Evolutionary conservation across 1,140 invertebrate species (phyloP).

Genomic region (Drosophila teissieri): DNA sequence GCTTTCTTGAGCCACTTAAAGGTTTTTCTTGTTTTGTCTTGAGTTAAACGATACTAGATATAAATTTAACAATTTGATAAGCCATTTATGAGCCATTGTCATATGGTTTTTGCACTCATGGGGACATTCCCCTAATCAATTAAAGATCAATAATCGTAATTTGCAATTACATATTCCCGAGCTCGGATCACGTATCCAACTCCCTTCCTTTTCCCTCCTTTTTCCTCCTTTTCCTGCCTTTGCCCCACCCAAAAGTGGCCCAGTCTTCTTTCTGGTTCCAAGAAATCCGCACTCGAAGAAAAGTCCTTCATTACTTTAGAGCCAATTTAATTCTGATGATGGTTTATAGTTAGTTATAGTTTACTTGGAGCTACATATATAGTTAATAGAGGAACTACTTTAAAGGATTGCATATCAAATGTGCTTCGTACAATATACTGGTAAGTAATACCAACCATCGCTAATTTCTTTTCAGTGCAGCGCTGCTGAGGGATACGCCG

Average conservation of each 20-base stretch:
- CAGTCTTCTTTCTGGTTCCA: slow-evolving; percentile 6
- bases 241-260: slow-evolving; percentile 35
- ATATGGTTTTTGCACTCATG: neutral
- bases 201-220: neutral
- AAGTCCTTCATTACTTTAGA: neutral
- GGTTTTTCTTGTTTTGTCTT: no score
- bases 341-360: no score
- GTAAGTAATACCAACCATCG: no score
- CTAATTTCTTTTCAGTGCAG: neutral
- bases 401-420: neutral
- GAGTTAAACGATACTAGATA: slow-evolving; percentile 3
- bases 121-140: slow-evolving; percentile 48
- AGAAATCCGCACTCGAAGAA: neutral
- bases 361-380: no score
- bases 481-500: slow-evolving; percentile 7
- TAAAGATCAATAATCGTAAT: slow-evolving; percentile 71
- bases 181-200: slow-evolving; percentile 42
- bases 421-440: no score
- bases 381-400: no score
- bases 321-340: no score
- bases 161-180: slow-evolving; percentile 57
- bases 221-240: neutral
- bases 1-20: no score
- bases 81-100: slow-evolving; percentile 32
- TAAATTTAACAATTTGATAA: slow-evolving; percentile 4